Evolutionary conservation across 1,140 invertebrate species (phyloP).

Genomic region (Intoshia linei): DNA sequence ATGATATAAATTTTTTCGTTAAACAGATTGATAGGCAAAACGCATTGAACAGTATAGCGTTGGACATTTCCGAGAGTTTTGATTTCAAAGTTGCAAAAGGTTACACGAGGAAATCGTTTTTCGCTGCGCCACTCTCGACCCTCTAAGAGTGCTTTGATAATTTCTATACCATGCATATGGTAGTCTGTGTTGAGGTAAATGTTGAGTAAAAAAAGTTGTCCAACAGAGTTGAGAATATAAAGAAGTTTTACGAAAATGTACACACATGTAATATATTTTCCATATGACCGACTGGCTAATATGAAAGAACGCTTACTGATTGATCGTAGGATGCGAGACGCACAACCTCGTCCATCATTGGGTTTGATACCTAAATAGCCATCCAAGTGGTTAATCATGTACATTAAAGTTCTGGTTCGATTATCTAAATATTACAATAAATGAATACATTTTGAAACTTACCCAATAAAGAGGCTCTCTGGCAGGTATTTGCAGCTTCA

Average conservation of each 20-base stretch:
- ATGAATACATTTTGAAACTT: neutral
- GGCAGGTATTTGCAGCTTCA: neutral
- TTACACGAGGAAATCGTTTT: constrained; percentile 9
- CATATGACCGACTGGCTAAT: constrained; percentile 5
- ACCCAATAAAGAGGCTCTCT: neutral
- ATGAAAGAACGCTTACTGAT: constrained; percentile 2
- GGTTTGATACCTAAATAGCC: neutral
- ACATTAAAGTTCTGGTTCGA: neutral
- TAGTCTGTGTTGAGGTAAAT: constrained; percentile 8
- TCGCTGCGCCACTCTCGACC: constrained; percentile 7
- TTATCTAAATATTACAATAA: neutral
- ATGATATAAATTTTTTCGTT: constrained; percentile 19
- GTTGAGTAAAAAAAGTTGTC: constrained; percentile 10
- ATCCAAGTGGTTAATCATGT: constrained; percentile 4
- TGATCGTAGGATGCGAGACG: neutral
- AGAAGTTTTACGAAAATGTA: constrained; percentile 9
- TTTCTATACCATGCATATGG: constrained; percentile 8
- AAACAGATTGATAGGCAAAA: constrained; percentile 11
- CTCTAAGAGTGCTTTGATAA: constrained; percentile 7
- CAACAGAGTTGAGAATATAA: constrained; percentile 9
- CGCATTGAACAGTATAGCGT: constrained; percentile 10
- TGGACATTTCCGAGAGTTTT: constrained; percentile 9
- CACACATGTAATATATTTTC: constrained; percentile 7
- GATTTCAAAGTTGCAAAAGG: constrained; percentile 10
- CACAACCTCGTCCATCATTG: neutral